Base-by-base conservation (phyloP, 2,113 vertebrate species). In the Ariopsis seemanni region DNA sequence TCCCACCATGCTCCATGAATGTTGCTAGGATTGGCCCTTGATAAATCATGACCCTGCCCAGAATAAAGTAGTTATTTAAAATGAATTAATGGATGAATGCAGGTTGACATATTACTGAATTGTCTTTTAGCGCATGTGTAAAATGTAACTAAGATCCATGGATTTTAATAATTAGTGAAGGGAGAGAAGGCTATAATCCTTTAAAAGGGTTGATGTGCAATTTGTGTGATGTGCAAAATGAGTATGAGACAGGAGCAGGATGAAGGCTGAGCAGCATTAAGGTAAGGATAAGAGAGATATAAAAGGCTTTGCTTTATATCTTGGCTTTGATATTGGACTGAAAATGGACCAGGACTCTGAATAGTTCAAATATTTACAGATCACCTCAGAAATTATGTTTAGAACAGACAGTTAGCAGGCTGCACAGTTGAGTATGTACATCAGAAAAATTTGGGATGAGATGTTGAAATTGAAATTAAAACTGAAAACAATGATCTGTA, bases 341-440 rank as follows among this genome's bases (percentile, higher is more conserved):
- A 79, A 57, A 79, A 79, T 17, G 14, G n/a, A 57, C n/a, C 25
- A 17, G 52, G 52, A 18, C 52, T n/a, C 6, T 30, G 52, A 79
- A 79, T 79, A 78, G 75, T 55, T 79, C 52, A 27, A 57, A 55
- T 79, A 79, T 79, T 77, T 79, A 79, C 75, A 79, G 52, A 55
- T 27, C 52, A 79, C 25, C 25, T 27, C n/a, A 55, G 75, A 55
- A 79, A 79, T 57, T 6, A 14, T 79, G 75, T 30, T 79, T 55
- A 79, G 55, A 55, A 27, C 50, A 78, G 25, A 78, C 25, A 53
- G 74, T 22, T 5, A 53, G 22, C 5, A 53, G 48, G 22, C 22
- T 77, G 9, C 10, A 75, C 8, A 48, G 20, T 25, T 50, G 42
- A 75, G 72, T 52, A 52, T 52, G 2, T 42, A 42, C 2, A 42